These are phyloP conservation scores for Cephus pygmeus DNA, from an alignment of 2,888 invertebrate species.

Conservation along the genomic window DNA sequence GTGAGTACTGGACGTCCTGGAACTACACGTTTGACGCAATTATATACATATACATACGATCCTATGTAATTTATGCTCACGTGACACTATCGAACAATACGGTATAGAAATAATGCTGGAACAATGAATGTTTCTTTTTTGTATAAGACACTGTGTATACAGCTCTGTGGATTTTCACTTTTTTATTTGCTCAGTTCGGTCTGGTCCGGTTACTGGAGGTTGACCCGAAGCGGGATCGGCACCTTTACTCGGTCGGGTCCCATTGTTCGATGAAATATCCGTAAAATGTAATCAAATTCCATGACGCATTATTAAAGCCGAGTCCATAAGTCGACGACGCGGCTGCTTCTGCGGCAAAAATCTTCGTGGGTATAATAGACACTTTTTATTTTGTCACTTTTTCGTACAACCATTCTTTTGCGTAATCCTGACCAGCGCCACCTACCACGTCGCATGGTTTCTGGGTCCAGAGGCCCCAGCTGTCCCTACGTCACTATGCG, in stretches of 20 bases:
- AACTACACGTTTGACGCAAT: too few species aligned
- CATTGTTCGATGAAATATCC: conserved; percentile 5
- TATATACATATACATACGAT: too few species aligned
- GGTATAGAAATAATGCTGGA: neutral
- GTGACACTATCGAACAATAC: neutral
- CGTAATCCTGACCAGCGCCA: neutral
- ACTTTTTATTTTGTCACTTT: neutral
- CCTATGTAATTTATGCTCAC: neutral
- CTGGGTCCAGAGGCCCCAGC: neutral
- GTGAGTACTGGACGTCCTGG: too few species aligned
- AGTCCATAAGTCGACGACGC: neutral
- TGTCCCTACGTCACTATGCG: neutral
- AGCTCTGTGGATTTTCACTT: conserved; percentile 3
- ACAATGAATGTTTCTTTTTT: neutral
- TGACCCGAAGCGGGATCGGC: neutral
- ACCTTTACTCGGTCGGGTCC: neutral
- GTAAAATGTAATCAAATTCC: conserved; percentile 23
- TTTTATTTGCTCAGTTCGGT: conserved; percentile 5
- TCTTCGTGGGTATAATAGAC: neutral
- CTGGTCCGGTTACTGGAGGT: neutral
- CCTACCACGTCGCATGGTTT: neutral
- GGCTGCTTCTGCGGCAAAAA: neutral
- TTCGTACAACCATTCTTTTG: neutral
- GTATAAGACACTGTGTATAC: neutral
- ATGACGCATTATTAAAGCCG: conserved; percentile 18